Evolutionary conservation across 2,797 vertebrate species (phyloP), one percentile per base, ranked within the genome.

Genomic region (Pipistrellus kuhlii): DNA sequence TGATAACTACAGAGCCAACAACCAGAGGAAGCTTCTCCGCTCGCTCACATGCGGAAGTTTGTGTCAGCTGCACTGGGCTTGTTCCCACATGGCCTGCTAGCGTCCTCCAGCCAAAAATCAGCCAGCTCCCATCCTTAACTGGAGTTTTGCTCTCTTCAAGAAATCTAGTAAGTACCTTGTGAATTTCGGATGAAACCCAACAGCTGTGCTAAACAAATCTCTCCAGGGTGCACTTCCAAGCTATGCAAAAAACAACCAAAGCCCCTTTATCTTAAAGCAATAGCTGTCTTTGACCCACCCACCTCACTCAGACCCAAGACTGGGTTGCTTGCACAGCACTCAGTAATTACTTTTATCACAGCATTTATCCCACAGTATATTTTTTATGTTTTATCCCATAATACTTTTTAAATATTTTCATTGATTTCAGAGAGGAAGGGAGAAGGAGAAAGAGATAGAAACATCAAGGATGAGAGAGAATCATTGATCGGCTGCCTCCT

Each of bases 1-100:
- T 93, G 94, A 69, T 95, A 95, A 95, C 73, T 95, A 41, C 95
- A 96, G 95, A 92, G 93, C 94, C 91, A 93, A 44, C 82, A 90
- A 88, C 51, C 51, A 51, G 27, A 90, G 90, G 94, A 85, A 95
- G 94, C 88, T 84, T 94, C 93, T 82, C 83, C 87, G 73, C 95
- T 96, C 87, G 73, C 95, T 96, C 91, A 91, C 93, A 94, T 59
- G 72, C 85, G 71, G 64, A 92, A 77, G 91, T 75, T n/a, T 77
- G 41, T 46, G 85, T 95, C 96, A 96, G 91, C 95, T 95, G 95
- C 38, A 9, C 73, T 3, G 32, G 91, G 78, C 91, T 93, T 94
- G 96, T 90, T 97, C 95, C 95, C 93, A 96, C 90, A 77, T 0
- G 91, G 91, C 93, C 87, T 53, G 68, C 69, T 27, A 35, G 53